phyloP scores from a whole-genome alignment of 2,888 invertebrate species.

The Cephus sareptanus region DNA sequence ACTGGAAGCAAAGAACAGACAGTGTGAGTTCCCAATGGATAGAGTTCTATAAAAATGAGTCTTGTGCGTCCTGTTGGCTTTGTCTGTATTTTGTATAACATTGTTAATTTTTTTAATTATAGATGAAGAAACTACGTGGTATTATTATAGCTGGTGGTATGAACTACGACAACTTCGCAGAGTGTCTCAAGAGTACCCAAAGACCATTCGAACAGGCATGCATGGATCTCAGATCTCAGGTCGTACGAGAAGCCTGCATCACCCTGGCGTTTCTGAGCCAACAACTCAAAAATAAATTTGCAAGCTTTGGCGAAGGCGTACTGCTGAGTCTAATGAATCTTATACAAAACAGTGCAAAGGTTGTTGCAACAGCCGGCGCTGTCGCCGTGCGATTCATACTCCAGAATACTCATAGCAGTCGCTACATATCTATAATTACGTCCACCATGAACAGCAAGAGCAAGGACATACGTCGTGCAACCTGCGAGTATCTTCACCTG shows the following conservation, averaged over 20 bases:
- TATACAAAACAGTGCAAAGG: conserved; percentile 95
- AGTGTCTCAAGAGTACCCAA: conserved; percentile 82
- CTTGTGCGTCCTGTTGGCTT: background rate
- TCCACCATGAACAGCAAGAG: conserved; percentile 86
- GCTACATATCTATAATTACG: conserved; percentile 83
- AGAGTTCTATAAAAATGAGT: background rate
- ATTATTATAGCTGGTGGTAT: conserved; percentile 83
- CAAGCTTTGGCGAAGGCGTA: conserved; percentile 86
- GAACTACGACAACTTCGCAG: conserved; percentile 79
- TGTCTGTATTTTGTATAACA: background rate
- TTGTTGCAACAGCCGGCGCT: conserved; percentile 89
- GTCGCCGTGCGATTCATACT: conserved; percentile 91
- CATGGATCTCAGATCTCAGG: conserved; percentile 91
- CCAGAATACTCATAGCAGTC: conserved; percentile 82
- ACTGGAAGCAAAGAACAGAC: conserved; percentile 96
- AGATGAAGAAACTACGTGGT: conserved; percentile 89
- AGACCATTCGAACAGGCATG: conserved; percentile 84
- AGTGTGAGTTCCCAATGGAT: conserved; percentile 71
- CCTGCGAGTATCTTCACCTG: conserved; percentile 86
- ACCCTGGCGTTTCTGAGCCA: conserved; percentile 94
- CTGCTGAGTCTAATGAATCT: conserved; percentile 87
- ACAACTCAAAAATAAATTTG: conserved; percentile 83
- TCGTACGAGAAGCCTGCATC: conserved; percentile 95
- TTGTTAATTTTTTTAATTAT: conserved; percentile 43
- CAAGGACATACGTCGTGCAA: conserved; percentile 85